phyloP scores from a whole-genome alignment of 2,797 vertebrate species.

The Channallabes apus region DNA sequence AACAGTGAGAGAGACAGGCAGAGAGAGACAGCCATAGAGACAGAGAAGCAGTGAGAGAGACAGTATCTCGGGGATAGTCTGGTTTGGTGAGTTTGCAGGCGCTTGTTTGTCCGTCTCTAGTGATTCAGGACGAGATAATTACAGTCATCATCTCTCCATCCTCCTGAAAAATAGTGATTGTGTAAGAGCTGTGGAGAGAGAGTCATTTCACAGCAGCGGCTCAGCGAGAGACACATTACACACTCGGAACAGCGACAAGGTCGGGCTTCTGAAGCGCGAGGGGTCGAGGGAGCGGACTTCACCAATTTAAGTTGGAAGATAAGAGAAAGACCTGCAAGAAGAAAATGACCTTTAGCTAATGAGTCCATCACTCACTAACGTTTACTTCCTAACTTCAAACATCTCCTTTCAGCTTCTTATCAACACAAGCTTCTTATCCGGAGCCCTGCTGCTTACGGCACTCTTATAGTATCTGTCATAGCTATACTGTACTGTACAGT shows the following conservation, averaged over 20 bases:
- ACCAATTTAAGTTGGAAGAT: neutral
- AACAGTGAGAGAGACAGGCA: neutral
- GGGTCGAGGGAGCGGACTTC: neutral
- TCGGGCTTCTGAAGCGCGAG: slow-evolving; percentile 10
- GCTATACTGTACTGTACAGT: neutral
- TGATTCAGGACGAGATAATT: slow-evolving; percentile 53
- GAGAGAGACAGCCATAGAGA: neutral
- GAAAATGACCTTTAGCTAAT: neutral
- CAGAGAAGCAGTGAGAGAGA: neutral
- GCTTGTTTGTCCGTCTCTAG: slow-evolving; percentile 32
- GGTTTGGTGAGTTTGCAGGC: slow-evolving; percentile 33
- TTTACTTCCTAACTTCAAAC: too few relatives aligned
- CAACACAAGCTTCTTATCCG: neutral
- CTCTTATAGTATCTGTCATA: neutral
- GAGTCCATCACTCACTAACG: neutral
- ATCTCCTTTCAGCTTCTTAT: neutral
- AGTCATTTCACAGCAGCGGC: slow-evolving; percentile 31
- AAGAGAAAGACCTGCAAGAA: neutral
- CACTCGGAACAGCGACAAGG: slow-evolving; percentile 31
- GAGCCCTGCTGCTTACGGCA: neutral
- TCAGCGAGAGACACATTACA: slow-evolving; percentile 22
- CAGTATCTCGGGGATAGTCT: neutral
- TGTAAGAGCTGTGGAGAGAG: slow-evolving; percentile 42
- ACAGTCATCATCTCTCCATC: slow-evolving; percentile 55
- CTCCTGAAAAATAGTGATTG: slow-evolving; percentile 52